Conservation (phyloP, 2,797 vertebrate species). For the Mastacembelus armatus region DNA sequence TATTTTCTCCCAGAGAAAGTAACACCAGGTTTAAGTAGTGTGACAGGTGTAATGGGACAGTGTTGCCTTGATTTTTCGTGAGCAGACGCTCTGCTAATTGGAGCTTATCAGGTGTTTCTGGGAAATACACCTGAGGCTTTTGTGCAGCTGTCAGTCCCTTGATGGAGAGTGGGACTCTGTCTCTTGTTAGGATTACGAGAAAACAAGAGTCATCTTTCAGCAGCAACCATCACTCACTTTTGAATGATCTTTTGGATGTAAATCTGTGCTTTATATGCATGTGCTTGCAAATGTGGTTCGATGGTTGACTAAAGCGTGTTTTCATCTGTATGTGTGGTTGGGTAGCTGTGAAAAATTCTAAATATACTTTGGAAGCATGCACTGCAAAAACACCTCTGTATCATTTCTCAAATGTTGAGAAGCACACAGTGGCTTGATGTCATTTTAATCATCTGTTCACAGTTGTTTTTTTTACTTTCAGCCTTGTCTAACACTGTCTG, state of each 20-base stretch:
- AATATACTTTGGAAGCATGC: too few species aligned
- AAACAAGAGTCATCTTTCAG: constrained; percentile 61
- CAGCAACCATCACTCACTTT: background rate
- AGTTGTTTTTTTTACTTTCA: too few species aligned
- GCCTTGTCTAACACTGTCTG: too few species aligned
- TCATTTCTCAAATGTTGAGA: too few species aligned
- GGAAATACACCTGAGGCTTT: constrained; percentile 76
- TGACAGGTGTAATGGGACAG: constrained; percentile 44
- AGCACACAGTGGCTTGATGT: too few species aligned
- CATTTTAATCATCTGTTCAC: too few species aligned
- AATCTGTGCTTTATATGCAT: background rate
- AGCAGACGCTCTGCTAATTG: constrained; percentile 77
- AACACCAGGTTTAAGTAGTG: constrained; percentile 32
- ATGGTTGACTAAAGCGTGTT: background rate
- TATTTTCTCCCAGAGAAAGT: constrained; percentile 46
- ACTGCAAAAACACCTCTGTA: too few species aligned
- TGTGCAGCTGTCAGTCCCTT: constrained; percentile 65
- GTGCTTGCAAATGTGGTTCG: background rate
- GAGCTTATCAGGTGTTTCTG: constrained; percentile 83
- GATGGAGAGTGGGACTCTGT: constrained; percentile 25
- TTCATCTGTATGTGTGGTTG: too few species aligned
- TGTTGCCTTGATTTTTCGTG: constrained; percentile 47
- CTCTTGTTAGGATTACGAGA: constrained; percentile 44
- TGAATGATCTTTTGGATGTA: background rate
- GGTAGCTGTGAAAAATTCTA: too few species aligned